Evolutionary conservation across 2,797 vertebrate genomes (phyloP), one percentile per base, ranked within the genome.

Genomic region (Ceryle rudis): DNA sequence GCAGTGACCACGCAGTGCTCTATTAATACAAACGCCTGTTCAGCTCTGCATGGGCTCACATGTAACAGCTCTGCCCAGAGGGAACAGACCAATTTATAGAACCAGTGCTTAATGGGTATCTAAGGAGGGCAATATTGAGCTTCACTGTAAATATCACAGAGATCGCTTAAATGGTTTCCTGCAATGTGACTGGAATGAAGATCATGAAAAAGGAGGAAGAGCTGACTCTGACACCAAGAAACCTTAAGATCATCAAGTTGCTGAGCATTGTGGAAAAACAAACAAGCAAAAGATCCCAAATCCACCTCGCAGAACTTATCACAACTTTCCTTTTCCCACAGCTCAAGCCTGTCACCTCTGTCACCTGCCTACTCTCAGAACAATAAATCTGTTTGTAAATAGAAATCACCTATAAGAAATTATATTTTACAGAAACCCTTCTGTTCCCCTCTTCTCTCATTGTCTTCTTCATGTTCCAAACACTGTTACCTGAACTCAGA

Each of bases 61-160:
- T 26, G 29, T 54, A 83, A 79, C 80, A 94, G 87, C 89, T 81
- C 80, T 83, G 65, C 72, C 87, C 81, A 77, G 61, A 79, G 79
- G 71, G 79, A 95, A 84, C 11, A 90, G 42, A 60, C 25, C 85
- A 94, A 79, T 54, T 95, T 73, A 91, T 66, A 15, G 61, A 94
- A 61, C 26, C 21, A 44, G 26, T 49, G 46, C 61, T 94, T 92
- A 75, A 93, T 2, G 3, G 39, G 62, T 78, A 51, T 44, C 51
- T 87, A 71, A 77, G 67, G 39, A 94, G 78, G 29, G 57, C 39
- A 96, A 86, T 60, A 90, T 12, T 91, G 28, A 61, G 14, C 80
- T 93, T 75, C 39, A 55, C 49, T 72, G 78, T 90, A 97, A 93
- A 80, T 75, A 95, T 35, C 64, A 77, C 66, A 95, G 77, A 96